These are phyloP conservation scores for Elegia similella DNA, from an alignment of 2,888 invertebrate species.

Conservation along the genomic window DNA sequence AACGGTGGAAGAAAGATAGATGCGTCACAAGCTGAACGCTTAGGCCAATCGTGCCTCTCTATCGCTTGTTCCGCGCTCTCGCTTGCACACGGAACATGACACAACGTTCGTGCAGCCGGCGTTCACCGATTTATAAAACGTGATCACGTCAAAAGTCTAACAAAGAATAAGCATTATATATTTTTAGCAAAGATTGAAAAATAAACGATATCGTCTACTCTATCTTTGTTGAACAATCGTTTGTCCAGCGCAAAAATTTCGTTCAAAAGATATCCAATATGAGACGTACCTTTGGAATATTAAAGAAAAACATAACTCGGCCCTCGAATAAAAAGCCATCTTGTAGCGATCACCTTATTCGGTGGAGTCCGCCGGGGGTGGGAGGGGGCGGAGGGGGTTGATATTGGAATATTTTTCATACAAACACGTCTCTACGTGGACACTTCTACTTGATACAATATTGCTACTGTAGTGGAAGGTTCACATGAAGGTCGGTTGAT, in stretches of 20 bases:
- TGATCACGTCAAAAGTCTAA: background rate
- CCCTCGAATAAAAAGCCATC: constrained; percentile 44
- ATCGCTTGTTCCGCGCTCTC: too few species aligned
- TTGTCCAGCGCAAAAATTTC: background rate
- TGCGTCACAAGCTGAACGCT: too few species aligned
- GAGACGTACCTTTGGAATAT: constrained; percentile 12
- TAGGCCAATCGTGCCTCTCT: too few species aligned
- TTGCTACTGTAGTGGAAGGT: constrained; percentile 51
- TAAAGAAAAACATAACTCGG: constrained; percentile 27
- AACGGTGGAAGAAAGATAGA: too few species aligned
- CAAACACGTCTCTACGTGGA: constrained; percentile 81
- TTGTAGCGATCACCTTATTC: constrained; percentile 65
- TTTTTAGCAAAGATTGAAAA: background rate
- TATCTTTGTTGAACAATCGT: background rate
- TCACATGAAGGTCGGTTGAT: constrained; percentile 44
- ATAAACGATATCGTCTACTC: background rate
- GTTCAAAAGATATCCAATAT: background rate
- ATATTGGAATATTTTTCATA: constrained; percentile 83
- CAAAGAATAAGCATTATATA: background rate
- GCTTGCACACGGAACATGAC: too few species aligned
- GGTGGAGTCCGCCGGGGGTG: constrained; percentile 18
- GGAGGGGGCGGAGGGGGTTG: constrained; percentile 37
- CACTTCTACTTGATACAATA: constrained; percentile 78
- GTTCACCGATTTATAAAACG: too few species aligned
- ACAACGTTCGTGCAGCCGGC: too few species aligned